These are phyloP conservation scores for Phorcus lineatus DNA, from an alignment of 2,888 invertebrate genomes.

Conservation along the genomic window DNA sequence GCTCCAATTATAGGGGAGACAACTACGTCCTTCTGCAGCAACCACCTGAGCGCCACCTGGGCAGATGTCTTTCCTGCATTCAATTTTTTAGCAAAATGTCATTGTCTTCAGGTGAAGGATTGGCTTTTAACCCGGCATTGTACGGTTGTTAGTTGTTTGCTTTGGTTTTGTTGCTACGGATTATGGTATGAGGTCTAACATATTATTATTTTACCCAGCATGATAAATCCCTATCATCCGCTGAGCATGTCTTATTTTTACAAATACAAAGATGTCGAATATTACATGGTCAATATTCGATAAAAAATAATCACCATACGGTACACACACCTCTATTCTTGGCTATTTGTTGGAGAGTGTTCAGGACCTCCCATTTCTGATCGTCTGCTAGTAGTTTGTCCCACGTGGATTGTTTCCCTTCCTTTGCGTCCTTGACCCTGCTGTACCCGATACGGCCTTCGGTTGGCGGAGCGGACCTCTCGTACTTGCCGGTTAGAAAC, in stretches of 20 bases:
- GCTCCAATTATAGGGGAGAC: conserved; percentile 68
- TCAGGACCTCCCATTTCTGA: conserved; percentile 18
- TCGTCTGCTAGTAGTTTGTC: conserved; percentile 5
- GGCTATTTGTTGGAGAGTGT: background rate
- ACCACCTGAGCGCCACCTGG: conserved; percentile 67
- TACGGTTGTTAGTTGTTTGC: too few relatives aligned
- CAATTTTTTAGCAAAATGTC: too few relatives aligned
- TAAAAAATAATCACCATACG: too few relatives aligned
- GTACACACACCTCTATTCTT: background rate
- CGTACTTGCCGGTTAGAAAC: conserved; percentile 38
- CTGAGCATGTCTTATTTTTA: too few relatives aligned
- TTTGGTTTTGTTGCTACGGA: too few relatives aligned
- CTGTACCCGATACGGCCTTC: conserved; percentile 24
- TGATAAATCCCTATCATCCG: too few relatives aligned
- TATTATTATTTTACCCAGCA: too few relatives aligned
- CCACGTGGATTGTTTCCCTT: conserved; percentile 10
- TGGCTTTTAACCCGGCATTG: too few relatives aligned
- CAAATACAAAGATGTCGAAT: too few relatives aligned
- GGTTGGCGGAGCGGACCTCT: conserved; percentile 11
- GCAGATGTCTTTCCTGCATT: conserved; percentile 56
- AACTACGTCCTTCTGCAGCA: conserved; percentile 65
- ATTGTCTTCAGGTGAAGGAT: too few relatives aligned
- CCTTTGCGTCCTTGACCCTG: background rate
- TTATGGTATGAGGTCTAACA: too few relatives aligned
- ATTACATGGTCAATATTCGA: too few relatives aligned